Conservation (phyloP, 2,113 vertebrate genomes). For the Arizona elegans region DNA sequence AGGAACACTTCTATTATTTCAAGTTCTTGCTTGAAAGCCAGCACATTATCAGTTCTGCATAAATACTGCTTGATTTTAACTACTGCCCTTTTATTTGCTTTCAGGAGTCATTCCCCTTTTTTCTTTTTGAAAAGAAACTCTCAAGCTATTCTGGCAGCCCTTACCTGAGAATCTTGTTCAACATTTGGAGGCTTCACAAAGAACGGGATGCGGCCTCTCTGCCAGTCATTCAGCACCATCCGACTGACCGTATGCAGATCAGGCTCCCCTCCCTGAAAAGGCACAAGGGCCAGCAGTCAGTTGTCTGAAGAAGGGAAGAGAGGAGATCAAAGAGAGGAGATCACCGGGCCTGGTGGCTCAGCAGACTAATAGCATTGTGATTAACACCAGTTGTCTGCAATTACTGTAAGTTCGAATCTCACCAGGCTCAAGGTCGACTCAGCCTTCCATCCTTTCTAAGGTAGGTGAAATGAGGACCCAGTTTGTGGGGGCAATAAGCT, state of each 20-base stretch:
- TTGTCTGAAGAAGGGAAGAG: background rate
- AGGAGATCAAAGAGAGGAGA: background rate
- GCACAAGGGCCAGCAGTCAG: background rate
- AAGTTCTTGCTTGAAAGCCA: background rate
- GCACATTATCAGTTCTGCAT: background rate
- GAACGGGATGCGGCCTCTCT: constrained; percentile 94
- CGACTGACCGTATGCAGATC: constrained; percentile 89
- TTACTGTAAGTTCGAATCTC: no score
- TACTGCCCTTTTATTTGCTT: background rate
- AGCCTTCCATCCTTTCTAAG: no score
- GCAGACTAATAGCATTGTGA: no score
- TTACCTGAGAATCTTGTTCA: constrained; percentile 76
- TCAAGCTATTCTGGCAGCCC: background rate
- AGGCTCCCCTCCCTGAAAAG: constrained; percentile 88
- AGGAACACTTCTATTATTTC: background rate
- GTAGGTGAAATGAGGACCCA: no score
- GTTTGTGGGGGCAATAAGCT: no score
- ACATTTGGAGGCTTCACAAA: constrained; percentile 90
- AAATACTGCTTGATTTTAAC: no score
- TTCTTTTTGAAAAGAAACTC: background rate
- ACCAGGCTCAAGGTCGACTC: no score
- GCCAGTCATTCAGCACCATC: constrained; percentile 99
- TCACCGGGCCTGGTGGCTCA: no score
- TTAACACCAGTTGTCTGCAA: no score
- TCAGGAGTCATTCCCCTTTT: background rate